These are phyloP conservation scores for Dinomys branickii DNA, from an alignment of 2,113 vertebrate species.

Conservation along the genomic window DNA sequence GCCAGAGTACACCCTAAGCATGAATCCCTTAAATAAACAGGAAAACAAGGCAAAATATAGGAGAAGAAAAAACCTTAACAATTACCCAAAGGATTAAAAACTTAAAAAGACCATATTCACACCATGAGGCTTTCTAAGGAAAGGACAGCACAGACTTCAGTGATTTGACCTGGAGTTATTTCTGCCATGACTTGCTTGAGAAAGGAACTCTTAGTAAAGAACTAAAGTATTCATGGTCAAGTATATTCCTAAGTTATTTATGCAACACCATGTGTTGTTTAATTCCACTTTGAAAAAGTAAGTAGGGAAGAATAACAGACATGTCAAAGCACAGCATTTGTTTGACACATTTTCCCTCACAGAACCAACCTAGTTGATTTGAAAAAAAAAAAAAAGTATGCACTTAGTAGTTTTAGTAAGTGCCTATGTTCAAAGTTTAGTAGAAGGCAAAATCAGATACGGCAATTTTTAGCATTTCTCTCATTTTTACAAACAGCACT, in stretches of 20 bases:
- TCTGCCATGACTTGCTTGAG: neutral
- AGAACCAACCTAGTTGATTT: neutral
- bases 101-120: neutral
- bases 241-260: neutral
- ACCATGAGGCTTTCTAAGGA: neutral
- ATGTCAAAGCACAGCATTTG: neutral
- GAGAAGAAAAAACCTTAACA: constrained; percentile 23
- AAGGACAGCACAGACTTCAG: neutral
- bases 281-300: neutral
- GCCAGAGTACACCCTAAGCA: neutral
- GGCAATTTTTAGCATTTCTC: neutral
- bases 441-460: neutral
- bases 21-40: neutral
- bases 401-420: neutral
- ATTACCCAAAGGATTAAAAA: neutral
- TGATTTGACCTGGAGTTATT: neutral
- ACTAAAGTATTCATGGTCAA: neutral
- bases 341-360: neutral
- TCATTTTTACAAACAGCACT: constrained; percentile 1
- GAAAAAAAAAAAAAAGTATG: neutral
- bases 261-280: neutral
- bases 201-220: constrained; percentile 17
- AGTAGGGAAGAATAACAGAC: neutral
- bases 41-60: constrained; percentile 30
- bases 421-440: neutral